These are phyloP conservation scores for Pomatorhinus ruficollis DNA, from an alignment of 2,113 vertebrate genomes.

Conservation along the genomic window DNA sequence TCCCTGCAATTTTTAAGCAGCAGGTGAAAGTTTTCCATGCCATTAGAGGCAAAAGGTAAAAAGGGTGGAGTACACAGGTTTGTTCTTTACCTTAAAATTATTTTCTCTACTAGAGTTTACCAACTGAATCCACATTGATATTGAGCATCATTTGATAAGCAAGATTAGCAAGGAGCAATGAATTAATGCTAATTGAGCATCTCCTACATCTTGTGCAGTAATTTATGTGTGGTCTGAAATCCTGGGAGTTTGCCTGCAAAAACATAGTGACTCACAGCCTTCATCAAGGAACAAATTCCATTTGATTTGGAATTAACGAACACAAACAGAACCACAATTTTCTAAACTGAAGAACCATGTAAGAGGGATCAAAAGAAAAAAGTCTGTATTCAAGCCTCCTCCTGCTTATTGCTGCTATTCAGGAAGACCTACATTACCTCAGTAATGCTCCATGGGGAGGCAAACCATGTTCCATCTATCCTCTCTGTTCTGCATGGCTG, in stretches of 20 bases:
- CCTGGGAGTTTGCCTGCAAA: neutral
- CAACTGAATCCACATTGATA: neutral
- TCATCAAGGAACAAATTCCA: neutral
- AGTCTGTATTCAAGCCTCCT: neutral
- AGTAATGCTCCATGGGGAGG: rapidly evolving
- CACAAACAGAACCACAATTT: neutral
- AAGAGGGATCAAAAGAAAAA: neutral
- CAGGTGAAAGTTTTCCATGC: neutral
- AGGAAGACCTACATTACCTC: neutral
- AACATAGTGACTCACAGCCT: neutral
- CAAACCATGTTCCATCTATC: rapidly evolving
- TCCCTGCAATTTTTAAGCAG: neutral
- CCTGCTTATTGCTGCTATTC: neutral
- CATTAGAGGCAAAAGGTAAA: neutral
- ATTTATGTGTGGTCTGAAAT: neutral
- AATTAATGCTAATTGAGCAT: neutral
- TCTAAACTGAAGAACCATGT: neutral
- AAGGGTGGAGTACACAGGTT: neutral
- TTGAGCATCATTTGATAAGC: neutral
- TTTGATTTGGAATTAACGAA: neutral
- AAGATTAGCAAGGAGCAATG: neutral
- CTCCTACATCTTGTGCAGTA: neutral
- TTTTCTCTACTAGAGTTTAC: neutral
- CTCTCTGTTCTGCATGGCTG: neutral
- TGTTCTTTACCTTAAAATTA: neutral